Conservation (phyloP, 2,113 vertebrate genomes). For the Mionectes macconnelli region DNA sequence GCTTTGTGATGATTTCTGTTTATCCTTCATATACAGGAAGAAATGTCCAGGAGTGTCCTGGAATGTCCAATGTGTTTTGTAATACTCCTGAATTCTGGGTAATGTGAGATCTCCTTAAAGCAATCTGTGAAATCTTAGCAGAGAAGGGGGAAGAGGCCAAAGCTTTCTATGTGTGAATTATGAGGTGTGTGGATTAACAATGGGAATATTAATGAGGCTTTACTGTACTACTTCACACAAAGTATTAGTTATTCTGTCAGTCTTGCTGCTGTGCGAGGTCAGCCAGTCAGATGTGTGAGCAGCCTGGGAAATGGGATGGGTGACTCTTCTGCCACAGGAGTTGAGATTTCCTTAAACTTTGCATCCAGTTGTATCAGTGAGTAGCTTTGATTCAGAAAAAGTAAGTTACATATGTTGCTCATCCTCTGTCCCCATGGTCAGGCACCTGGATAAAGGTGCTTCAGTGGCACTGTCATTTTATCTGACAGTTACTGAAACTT, state of each 20-base stretch:
- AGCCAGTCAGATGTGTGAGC: background rate
- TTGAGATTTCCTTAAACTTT: background rate
- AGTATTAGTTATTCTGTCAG: slow-evolving; percentile 8
- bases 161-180: slow-evolving; percentile 26
- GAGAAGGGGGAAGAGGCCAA: background rate
- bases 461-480: background rate
- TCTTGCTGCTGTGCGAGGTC: background rate
- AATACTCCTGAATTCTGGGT: background rate
- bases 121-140: background rate
- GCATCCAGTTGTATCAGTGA: background rate
- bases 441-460: background rate
- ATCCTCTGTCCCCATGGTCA: background rate
- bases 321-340: background rate
- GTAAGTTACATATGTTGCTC: background rate
- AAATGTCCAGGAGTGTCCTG: background rate
- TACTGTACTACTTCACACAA: slow-evolving; percentile 1
- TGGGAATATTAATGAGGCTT: slow-evolving; percentile 27
- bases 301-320: background rate
- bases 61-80: background rate
- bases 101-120: slow-evolving; percentile 8
- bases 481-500: background rate
- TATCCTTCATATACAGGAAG: background rate
- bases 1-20: background rate
- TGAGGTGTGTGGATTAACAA: slow-evolving; percentile 1
- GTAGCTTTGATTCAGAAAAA: background rate